Conservation (phyloP, 2,797 vertebrate genomes). For the Cyprinella venusta region DNA sequence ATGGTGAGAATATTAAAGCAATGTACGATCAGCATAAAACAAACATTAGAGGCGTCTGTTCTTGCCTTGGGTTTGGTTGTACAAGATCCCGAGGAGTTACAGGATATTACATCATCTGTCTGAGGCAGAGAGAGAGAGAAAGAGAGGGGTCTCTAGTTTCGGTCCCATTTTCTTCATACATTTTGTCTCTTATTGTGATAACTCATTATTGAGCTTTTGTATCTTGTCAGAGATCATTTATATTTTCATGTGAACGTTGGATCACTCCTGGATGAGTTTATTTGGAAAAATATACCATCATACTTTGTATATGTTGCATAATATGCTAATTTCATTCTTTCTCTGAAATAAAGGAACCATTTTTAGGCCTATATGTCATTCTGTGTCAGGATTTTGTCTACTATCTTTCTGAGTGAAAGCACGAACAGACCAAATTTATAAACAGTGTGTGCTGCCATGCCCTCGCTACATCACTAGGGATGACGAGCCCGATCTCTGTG, state of each 20-base stretch:
- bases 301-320: no score
- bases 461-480: no score
- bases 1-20: slow-evolving; percentile 16
- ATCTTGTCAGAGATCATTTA: background rate
- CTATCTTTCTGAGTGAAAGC: no score
- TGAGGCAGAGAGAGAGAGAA: slow-evolving; percentile 3
- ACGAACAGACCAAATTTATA: no score
- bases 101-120: slow-evolving; percentile 48
- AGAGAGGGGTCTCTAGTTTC: background rate
- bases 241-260: background rate
- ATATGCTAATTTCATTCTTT: no score
- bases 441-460: no score
- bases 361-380: no score
- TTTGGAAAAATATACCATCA: no score
- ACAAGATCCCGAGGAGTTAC: slow-evolving; percentile 23
- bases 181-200: slow-evolving; percentile 20
- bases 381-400: no score
- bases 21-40: slow-evolving; percentile 21
- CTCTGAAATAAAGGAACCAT: no score
- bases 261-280: no score
- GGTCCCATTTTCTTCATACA: background rate
- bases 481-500: no score
- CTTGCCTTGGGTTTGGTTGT: background rate
- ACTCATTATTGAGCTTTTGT: background rate
- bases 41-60: slow-evolving; percentile 17